Conservation (phyloP, 2,888 invertebrate species). For the Sepiola atlantica region DNA sequence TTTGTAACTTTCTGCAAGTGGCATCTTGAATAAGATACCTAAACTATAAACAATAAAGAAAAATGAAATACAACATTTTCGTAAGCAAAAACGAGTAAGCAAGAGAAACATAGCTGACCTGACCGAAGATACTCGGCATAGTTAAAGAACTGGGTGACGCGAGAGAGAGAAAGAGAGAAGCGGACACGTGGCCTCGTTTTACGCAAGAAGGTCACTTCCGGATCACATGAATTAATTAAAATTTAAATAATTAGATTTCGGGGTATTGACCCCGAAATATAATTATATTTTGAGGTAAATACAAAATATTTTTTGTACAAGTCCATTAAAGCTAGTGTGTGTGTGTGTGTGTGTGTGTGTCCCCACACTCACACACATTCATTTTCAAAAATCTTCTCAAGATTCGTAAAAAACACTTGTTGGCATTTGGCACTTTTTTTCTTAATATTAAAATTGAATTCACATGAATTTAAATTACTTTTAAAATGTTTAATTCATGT, state of each 20-base stretch:
- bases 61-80: neutral
- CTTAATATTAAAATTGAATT: too few relatives aligned
- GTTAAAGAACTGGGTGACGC: neutral
- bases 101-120: neutral
- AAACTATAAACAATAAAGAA: neutral
- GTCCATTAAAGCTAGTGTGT: too few relatives aligned
- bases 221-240: neutral
- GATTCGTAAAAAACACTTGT: too few relatives aligned
- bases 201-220: neutral
- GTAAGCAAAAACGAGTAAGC: neutral
- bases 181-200: neutral
- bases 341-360: too few relatives aligned
- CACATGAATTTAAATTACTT: too few relatives aligned
- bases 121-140: constrained; percentile 42
- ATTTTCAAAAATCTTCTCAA: too few relatives aligned
- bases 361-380: too few relatives aligned
- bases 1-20: neutral
- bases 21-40: neutral
- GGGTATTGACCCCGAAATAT: too few relatives aligned
- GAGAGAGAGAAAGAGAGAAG: neutral
- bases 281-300: too few relatives aligned
- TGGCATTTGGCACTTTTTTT: too few relatives aligned
- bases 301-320: too few relatives aligned
- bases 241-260: neutral
- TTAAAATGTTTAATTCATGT: too few relatives aligned